These are phyloP conservation scores for Drosophila trapezifrons DNA, from an alignment of 1,140 invertebrate genomes.

Conservation along the genomic window DNA sequence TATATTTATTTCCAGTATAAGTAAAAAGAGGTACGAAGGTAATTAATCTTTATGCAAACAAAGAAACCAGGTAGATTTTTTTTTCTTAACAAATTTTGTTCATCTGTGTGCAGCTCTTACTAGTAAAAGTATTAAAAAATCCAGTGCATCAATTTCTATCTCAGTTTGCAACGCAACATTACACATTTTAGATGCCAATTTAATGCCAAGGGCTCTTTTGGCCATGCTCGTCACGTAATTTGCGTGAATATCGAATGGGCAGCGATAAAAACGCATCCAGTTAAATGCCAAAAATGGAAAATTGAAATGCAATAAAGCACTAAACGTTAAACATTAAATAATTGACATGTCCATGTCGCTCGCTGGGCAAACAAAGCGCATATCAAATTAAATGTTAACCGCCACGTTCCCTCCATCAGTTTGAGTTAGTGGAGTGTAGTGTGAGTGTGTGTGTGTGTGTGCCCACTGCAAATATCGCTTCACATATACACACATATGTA, in stretches of 20 bases:
- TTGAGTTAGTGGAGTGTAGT: neutral
- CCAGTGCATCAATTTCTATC: neutral
- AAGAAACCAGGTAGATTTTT: too few species aligned
- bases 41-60: too few species aligned
- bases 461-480: conserved; percentile 9
- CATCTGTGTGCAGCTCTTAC: too few species aligned
- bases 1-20: too few species aligned
- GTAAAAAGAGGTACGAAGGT: too few species aligned
- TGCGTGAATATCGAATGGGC: conserved; percentile 30
- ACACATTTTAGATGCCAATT: conserved; percentile 18
- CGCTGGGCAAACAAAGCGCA: conserved; percentile 66
- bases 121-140: neutral
- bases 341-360: conserved; percentile 68
- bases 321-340: conserved; percentile 71
- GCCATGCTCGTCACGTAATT: conserved; percentile 43
- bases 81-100: too few species aligned
- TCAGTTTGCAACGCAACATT: conserved; percentile 9
- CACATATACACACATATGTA: conserved; percentile 1
- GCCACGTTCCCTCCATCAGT: neutral
- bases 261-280: conserved; percentile 46
- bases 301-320: conserved; percentile 69
- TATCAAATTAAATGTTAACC: conserved; percentile 62
- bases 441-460: neutral
- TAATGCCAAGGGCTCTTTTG: neutral
- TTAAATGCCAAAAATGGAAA: conserved; percentile 56